phyloP scores from a whole-genome alignment of 1,140 invertebrate species.

The Aphidius ervi region DNA sequence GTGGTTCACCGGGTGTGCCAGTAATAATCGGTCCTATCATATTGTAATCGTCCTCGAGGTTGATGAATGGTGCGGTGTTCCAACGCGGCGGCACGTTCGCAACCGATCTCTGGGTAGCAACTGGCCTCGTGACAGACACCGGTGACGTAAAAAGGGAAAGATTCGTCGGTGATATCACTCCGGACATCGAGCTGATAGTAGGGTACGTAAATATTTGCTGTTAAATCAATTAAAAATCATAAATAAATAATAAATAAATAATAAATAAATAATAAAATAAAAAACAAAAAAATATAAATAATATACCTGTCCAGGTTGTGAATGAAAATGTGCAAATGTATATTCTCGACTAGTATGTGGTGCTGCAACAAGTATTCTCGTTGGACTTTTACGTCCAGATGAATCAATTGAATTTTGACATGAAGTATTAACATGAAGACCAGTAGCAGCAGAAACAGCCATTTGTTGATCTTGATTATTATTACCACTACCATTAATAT shows the following conservation, averaged over 20 bases:
- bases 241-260: background rate
- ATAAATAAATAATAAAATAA: background rate
- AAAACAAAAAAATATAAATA: background rate
- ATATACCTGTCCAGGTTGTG: constrained; percentile 79
- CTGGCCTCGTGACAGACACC: constrained; percentile 66
- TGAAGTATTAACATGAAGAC: constrained; percentile 49
- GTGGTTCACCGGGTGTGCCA: constrained; percentile 47
- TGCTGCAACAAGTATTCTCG: constrained; percentile 49
- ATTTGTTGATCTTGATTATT: constrained; percentile 40
- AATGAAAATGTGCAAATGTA: constrained; percentile 86
- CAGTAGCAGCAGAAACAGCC: constrained; percentile 38
- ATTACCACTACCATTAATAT: constrained; percentile 40
- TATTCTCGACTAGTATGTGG: constrained; percentile 65
- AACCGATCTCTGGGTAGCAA: constrained; percentile 53
- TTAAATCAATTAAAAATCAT: too few species aligned
- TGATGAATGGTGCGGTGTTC: constrained; percentile 80
- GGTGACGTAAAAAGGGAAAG: constrained; percentile 83
- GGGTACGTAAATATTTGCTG: constrained; percentile 86
- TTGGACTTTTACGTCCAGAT: constrained; percentile 48
- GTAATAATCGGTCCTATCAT: constrained; percentile 64
- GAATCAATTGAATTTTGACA: constrained; percentile 53
- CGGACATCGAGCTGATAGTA: constrained; percentile 74
- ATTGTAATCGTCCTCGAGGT: constrained; percentile 88
- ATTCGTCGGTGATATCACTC: constrained; percentile 87
- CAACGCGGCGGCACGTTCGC: constrained; percentile 71